Conservation (phyloP, 2,113 vertebrate genomes). For the Salvator merianae region DNA sequence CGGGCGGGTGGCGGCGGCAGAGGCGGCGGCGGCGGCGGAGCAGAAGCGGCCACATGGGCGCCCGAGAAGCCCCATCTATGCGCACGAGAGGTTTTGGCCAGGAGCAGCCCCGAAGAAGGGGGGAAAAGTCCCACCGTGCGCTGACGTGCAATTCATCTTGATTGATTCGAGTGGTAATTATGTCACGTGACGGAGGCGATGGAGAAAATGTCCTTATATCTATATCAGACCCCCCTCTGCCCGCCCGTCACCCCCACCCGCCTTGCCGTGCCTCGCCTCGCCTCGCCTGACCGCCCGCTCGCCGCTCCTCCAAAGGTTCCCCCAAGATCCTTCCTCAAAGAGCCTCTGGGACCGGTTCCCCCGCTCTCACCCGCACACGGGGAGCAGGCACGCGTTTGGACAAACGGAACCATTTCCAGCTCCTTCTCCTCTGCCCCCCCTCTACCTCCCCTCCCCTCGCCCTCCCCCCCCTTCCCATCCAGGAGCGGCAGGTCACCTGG, state of each 20-base stretch:
- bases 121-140: slow-evolving; percentile 95
- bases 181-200: slow-evolving; percentile 96
- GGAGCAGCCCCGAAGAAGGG: slow-evolving; percentile 91
- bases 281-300: no score
- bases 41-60: slow-evolving; percentile 84
- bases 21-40: slow-evolving; percentile 74
- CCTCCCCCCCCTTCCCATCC: background rate
- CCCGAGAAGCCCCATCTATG: slow-evolving; percentile 90
- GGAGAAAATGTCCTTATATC: slow-evolving; percentile 98
- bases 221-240: slow-evolving; percentile 90
- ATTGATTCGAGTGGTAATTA: slow-evolving; percentile 99
- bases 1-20: slow-evolving; percentile 30
- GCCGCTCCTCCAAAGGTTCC: slow-evolving; percentile 61
- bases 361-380: slow-evolving; percentile 29
- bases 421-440: background rate
- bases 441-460: background rate
- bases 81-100: slow-evolving; percentile 90
- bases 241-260: background rate
- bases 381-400: slow-evolving; percentile 60
- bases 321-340: slow-evolving; percentile 78
- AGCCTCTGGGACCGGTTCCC: background rate
- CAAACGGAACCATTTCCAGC: background rate
- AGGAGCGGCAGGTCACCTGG: slow-evolving; percentile 70
- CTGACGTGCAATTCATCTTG: slow-evolving; percentile 99
- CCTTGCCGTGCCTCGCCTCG: background rate